phyloP scores from a whole-genome alignment of 2,888 invertebrate species.

The Timandra comae region DNA sequence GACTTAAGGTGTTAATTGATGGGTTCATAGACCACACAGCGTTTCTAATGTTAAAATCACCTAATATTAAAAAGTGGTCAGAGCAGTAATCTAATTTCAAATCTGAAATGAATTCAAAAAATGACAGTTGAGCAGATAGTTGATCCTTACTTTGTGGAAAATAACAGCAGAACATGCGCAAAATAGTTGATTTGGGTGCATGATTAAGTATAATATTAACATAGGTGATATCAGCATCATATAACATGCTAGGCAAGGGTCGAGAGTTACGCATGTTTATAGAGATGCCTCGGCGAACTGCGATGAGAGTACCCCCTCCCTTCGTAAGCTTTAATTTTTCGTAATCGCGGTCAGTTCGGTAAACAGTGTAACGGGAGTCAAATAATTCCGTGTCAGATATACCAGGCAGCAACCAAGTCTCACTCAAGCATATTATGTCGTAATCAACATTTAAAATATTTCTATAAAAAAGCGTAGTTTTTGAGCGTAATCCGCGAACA shows the following conservation, averaged over 20 bases:
- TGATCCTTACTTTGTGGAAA: too few species aligned
- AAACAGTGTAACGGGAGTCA: slow-evolving; percentile 9
- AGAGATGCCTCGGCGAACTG: slow-evolving; percentile 2
- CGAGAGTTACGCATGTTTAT: background rate
- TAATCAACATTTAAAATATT: slow-evolving; percentile 3
- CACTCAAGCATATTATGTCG: slow-evolving; percentile 7
- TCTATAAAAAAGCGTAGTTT: slow-evolving; percentile 4
- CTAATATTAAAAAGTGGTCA: slow-evolving; percentile 1
- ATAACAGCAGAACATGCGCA: too few species aligned
- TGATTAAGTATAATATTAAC: slow-evolving; percentile 5
- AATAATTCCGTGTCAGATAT: slow-evolving; percentile 8
- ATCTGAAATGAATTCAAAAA: too few species aligned
- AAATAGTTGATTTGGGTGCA: slow-evolving; percentile 1
- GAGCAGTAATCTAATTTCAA: background rate
- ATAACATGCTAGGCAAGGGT: background rate
- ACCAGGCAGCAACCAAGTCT: slow-evolving; percentile 9
- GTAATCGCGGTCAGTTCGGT: background rate
- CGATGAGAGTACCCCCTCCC: slow-evolving; percentile 3
- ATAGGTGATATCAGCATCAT: slow-evolving; percentile 2
- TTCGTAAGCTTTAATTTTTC: background rate
- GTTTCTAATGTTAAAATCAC: slow-evolving; percentile 10
- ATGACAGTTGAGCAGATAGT: too few species aligned
- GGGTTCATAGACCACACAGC: slow-evolving; percentile 1
- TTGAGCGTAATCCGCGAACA: slow-evolving; percentile 6
- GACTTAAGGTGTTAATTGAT: background rate